These are phyloP conservation scores for Brienomyrus longianalis DNA, from an alignment of 2,113 vertebrate species.

Conservation along the genomic window DNA sequence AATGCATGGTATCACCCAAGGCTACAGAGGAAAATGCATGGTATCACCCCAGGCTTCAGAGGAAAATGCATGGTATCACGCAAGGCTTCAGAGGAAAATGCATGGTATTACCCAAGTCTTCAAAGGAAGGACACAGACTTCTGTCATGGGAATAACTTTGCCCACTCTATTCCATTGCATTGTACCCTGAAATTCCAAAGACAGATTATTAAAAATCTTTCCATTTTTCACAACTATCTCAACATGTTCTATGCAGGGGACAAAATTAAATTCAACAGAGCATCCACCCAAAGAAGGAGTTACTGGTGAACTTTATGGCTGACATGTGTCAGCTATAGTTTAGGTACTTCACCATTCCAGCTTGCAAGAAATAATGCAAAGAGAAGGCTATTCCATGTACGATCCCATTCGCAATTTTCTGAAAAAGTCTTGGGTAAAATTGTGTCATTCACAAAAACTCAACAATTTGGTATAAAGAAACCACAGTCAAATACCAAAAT, in stretches of 20 bases:
- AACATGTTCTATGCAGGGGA: background rate
- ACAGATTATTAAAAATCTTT: background rate
- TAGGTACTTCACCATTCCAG: background rate
- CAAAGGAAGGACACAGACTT: background rate
- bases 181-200: background rate
- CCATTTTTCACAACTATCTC: background rate
- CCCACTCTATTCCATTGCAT: background rate
- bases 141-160: background rate
- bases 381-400: background rate
- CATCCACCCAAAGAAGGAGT: background rate
- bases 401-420: background rate
- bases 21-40: background rate
- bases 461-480: background rate
- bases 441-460: background rate
- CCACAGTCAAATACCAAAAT: background rate
- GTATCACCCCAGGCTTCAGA: background rate
- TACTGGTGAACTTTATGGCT: background rate
- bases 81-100: background rate
- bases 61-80: background rate
- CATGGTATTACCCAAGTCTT: background rate
- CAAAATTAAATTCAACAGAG: background rate
- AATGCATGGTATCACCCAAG: background rate
- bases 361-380: background rate
- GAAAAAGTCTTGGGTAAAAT: background rate
- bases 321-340: background rate